phyloP scores from a whole-genome alignment of 2,113 vertebrate genomes.

The Leptosomus discolor region DNA sequence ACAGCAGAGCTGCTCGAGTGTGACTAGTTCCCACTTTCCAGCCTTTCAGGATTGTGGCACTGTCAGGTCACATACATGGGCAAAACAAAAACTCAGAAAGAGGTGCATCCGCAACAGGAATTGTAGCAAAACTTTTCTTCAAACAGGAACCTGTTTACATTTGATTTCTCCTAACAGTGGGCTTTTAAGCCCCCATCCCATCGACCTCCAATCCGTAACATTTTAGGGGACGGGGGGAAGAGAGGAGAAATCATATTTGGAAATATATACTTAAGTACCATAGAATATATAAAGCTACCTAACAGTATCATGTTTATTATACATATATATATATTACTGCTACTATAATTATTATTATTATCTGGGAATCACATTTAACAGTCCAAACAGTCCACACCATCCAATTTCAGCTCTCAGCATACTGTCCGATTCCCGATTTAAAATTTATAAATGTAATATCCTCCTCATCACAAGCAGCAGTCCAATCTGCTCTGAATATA shows the following conservation, averaged over 20 bases:
- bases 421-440: slow-evolving; percentile 83
- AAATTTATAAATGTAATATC: slow-evolving; percentile 91
- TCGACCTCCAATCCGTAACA: slow-evolving; percentile 25
- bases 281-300: slow-evolving; percentile 50
- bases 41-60: slow-evolving; percentile 65
- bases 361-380: slow-evolving; percentile 72
- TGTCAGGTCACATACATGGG: slow-evolving; percentile 67
- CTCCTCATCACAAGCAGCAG: slow-evolving; percentile 86
- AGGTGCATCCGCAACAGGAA: slow-evolving; percentile 18
- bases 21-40: slow-evolving; percentile 75
- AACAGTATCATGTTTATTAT: slow-evolving; percentile 53
- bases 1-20: slow-evolving; percentile 79
- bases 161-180: slow-evolving; percentile 34
- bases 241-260: slow-evolving; percentile 16
- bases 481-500: slow-evolving; percentile 92
- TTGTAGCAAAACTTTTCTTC: slow-evolving; percentile 36
- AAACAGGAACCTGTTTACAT: neutral
- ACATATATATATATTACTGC: slow-evolving; percentile 53
- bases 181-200: slow-evolving; percentile 39
- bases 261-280: slow-evolving; percentile 42
- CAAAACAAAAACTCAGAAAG: slow-evolving; percentile 72
- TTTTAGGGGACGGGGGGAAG: neutral
- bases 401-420: slow-evolving; percentile 80
- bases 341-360: slow-evolving; percentile 68
- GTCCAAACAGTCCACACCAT: slow-evolving; percentile 73